A percentile compares a stretch with the other conserved stretches of the same genome.
Evolutionary conservation across 1,140 invertebrate species (phyloP).

Genomic region (Bombyx mandarina): DNA sequence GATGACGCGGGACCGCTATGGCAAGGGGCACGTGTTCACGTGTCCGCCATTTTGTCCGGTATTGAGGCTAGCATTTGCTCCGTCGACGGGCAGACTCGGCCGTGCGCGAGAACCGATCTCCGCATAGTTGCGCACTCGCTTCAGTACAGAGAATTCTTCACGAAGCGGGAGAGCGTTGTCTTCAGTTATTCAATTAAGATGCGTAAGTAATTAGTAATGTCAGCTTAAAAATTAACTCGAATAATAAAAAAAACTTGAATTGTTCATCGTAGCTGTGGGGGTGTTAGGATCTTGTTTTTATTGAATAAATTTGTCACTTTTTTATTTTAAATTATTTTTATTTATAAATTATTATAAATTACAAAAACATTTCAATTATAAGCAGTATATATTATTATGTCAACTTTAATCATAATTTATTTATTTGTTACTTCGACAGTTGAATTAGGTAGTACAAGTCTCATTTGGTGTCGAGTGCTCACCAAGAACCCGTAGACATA

Average conservation of each 20-base stretch:
- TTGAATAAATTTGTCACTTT: neutral
- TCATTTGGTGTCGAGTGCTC: no score
- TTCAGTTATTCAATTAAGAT: conserved; percentile 31
- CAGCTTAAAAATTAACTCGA: neutral
- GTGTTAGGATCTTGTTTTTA: neutral
- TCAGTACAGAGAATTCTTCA: conserved; percentile 27
- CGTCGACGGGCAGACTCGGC: conserved; percentile 14
- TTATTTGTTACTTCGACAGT: no score
- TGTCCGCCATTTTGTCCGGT: conserved; percentile 11
- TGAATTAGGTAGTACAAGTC: no score
- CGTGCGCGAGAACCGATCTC: conserved; percentile 26
- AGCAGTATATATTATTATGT: no score
- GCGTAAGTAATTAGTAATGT: conserved; percentile 23
- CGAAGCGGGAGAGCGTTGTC: conserved; percentile 15
- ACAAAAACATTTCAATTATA: no score
- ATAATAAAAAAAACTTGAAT: neutral
- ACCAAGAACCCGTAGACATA: no score
- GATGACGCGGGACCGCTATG: conserved; percentile 28
- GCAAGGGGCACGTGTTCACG: conserved; percentile 29
- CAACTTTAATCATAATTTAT: no score
- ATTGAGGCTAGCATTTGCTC: conserved; percentile 19
- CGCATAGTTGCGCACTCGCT: conserved; percentile 24
- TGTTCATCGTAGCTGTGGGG: neutral
- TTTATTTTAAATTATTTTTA: no score
- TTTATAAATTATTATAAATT: neutral